Percentiles rank a stretch among this genome's conserved stretches.
Evolutionary conservation across 1,140 invertebrate species (phyloP).

Genomic region (Diorhabda carinulata): DNA sequence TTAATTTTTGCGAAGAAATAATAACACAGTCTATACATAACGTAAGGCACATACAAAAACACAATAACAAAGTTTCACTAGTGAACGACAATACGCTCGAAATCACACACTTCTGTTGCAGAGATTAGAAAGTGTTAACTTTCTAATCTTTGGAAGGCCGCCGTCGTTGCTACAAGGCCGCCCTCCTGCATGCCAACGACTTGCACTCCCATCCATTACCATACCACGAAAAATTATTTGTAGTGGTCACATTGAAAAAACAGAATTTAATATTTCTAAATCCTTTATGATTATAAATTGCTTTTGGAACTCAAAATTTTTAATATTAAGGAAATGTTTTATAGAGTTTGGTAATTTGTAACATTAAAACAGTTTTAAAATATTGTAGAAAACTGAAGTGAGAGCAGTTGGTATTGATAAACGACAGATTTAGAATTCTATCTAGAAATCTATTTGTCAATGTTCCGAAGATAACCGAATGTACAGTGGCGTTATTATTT

Average conservation of each 20-base stretch:
- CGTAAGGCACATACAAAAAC: background rate
- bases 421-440: no score
- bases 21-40: background rate
- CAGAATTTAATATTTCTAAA: no score
- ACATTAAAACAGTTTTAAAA: no score
- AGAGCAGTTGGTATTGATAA: no score
- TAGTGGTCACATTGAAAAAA: background rate
- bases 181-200: slow-evolving; percentile 6
- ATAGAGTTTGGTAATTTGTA: no score
- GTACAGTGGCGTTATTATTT: no score
- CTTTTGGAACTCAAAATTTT: no score
- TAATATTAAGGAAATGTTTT: no score
- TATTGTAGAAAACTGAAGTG: no score
- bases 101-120: slow-evolving; percentile 6
- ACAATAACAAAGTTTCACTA: slow-evolving; percentile 14
- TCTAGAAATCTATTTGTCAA: no score
- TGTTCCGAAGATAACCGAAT: no score
- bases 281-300: no score
- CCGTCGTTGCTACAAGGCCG: slow-evolving; percentile 15
- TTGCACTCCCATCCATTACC: background rate
- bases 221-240: background rate
- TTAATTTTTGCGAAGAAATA: background rate
- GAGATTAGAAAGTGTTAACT: slow-evolving; percentile 20
- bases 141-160: slow-evolving; percentile 18
- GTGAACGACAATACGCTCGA: slow-evolving; percentile 10